Evolutionary conservation across 37 sponge, comb jelly and placozoan genomes (phyloP), one percentile per base, ranked within the genome.

Genomic region (Dysidea cf. avara): DNA sequence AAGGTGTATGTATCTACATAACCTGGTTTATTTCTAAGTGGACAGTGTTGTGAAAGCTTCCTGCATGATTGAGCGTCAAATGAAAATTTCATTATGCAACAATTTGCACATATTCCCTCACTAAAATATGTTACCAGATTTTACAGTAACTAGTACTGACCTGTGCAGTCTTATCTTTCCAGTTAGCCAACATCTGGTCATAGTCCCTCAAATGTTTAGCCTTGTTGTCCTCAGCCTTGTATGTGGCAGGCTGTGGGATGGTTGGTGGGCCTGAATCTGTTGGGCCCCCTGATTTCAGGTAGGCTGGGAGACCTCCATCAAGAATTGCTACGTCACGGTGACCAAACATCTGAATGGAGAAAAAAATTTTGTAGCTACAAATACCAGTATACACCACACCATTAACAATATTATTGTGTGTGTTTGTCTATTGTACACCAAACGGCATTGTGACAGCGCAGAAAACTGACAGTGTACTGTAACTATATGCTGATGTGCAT

Each of bases 251-350:
- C 22, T 2, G 20, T 25, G 47, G 53, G 0, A 46, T 3, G 38
- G 40, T 39, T 56, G 64, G 66, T 21, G 78, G 68, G 6, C 75
- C 83, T 0, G 35, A 20, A 1, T 56, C 69, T 1, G 71, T 52
- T 2, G 74, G 79, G 26, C 43, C 80, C 20, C 66, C 79, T 3
- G 66, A 38, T 22, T 25, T 17, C 46, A 62, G 61, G 87, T 87
- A 92, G 16, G 48, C 59, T 12, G 71, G 79, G 12, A 92, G 69
- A 3, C 92, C 92, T 0, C 92, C 92, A 68, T 86, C 87, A 38
- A 92, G 56, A 29, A 92, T 73, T 16, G 92, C 86, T 33, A 86
- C 75, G 39, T 75, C 21, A 2, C 40, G 29, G 49, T 92, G 92
- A 37, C 92, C 92, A 83, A 92, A 81, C 43, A 73, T 75, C 69